These are phyloP conservation scores for Ephestia elutella DNA, from an alignment of 1,140 invertebrate species.

Conservation along the genomic window DNA sequence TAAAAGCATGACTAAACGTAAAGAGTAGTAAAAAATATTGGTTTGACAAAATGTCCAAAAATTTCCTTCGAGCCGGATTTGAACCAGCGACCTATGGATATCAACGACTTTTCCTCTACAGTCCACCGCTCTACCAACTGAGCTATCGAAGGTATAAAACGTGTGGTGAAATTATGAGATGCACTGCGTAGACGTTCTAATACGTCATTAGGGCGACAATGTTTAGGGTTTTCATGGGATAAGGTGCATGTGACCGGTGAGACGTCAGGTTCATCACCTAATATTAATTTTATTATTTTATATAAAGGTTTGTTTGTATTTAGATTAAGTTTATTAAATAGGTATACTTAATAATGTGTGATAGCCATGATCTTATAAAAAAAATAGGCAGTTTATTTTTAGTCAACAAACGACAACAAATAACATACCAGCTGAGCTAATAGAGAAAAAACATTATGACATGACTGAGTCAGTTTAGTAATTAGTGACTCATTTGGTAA, in stretches of 20 bases:
- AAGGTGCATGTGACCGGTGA: background rate
- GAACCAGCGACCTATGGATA: constrained; percentile 58
- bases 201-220: background rate
- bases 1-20: too few species aligned
- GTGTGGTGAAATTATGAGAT: constrained; percentile 22
- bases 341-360: too few species aligned
- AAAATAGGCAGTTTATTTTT: too few species aligned
- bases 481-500: too few species aligned
- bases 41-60: constrained; percentile 16
- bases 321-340: too few species aligned
- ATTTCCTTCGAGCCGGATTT: constrained; percentile 53
- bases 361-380: too few species aligned
- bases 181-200: background rate
- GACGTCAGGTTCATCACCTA: too few species aligned
- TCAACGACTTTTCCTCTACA: constrained; percentile 35
- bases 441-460: background rate
- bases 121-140: constrained; percentile 60
- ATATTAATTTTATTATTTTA: too few species aligned
- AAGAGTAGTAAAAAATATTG: too few species aligned
- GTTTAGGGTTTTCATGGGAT: background rate
- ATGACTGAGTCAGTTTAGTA: too few species aligned
- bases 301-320: too few species aligned
- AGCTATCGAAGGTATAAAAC: constrained; percentile 44
- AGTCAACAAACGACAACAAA: too few species aligned
- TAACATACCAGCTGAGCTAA: background rate